phyloP scores from a whole-genome alignment of 2,888 invertebrate genomes.

The Branchipolynoe longqiensis region DNA sequence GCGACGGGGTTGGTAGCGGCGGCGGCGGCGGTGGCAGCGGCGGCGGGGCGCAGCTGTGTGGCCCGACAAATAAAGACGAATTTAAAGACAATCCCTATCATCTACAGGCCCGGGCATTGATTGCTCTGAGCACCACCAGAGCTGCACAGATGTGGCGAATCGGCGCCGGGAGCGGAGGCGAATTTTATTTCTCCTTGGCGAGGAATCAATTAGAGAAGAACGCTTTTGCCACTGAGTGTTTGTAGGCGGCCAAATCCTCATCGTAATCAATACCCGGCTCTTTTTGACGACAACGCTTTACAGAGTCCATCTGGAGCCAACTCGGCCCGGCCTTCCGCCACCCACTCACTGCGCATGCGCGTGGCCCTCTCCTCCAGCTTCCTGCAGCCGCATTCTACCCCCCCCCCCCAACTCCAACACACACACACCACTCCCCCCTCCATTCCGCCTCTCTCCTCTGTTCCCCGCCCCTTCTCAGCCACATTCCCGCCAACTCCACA shows the following conservation, averaged over 20 bases:
- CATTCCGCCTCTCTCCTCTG: no score
- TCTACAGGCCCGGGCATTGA: conserved; percentile 28
- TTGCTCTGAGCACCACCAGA: conserved; percentile 1
- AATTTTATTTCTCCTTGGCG: conserved; percentile 48
- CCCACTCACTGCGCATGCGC: no score
- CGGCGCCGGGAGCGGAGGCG: conserved; percentile 32
- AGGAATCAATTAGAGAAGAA: conserved; percentile 45
- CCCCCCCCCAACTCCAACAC: no score
- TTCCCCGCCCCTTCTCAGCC: no score
- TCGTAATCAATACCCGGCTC: conserved; percentile 42
- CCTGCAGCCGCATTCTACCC: no score
- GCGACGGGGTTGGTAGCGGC: no score
- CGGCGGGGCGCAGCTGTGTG: conserved; percentile 18
- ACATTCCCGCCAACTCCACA: no score
- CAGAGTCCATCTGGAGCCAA: background rate
- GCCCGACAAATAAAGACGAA: conserved; percentile 29
- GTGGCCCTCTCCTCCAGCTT: no score
- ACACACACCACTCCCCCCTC: no score
- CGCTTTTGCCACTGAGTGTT: conserved; percentile 32
- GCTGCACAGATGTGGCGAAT: conserved; percentile 36
- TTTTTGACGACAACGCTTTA: conserved; percentile 38
- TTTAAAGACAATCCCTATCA: conserved; percentile 26
- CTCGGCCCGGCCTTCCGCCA: background rate
- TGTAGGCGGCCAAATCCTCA: conserved; percentile 47
- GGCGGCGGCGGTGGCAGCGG: background rate